Base-by-base conservation (phyloP, 2,113 vertebrate genomes). In the Orientallactaga bullata region DNA sequence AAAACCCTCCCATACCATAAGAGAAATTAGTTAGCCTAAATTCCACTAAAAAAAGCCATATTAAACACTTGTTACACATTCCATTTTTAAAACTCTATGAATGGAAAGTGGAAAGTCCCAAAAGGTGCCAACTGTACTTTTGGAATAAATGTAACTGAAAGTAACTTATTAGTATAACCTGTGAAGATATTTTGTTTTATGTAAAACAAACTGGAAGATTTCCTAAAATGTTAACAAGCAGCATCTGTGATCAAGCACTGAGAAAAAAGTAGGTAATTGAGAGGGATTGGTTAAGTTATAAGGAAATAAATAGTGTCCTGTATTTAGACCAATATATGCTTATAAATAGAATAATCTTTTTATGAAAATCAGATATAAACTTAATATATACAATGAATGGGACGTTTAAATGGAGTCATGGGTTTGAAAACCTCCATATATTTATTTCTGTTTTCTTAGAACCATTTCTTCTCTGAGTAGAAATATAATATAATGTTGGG, bases 161-260 rank as follows among this genome's bases (percentile, higher is more conserved):
- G 5, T 23, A 85, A 20, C n/a, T 74, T 72, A 47, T 71, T 69
- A 69, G 20, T 65, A 65, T 3, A 85, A 42, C 4, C 17, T 81
- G 6, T 73, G 1, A 66, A 28, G 9, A 12, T 28, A 0, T n/a
- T n/a, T n/a, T n/a, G n/a, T n/a, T 63, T 74, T 21, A 84, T 77
- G 35, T 78, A 72, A 72, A 81, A 4, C 24, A 83, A 8, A 39
- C 32, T 66, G 2, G 2, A 1, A 77, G 17, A 76, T 39, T 55
- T 78, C 24, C 30, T 68, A 79, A 63, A 15, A 51, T 26, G 32
- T 5, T 24, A 73, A 60, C 21, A 60, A 9, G 2, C 39, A 35
- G 2, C 5, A 37, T 0, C 8, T 68, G 7, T 51, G 21, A 4
- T 58, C 37, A 20, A 37, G 1, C 39, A 30, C 7, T 18, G 23